Evolutionary conservation across 2,113 vertebrate species (phyloP), one percentile per base, ranked within the genome.

Genomic region (Puma concolor): DNA sequence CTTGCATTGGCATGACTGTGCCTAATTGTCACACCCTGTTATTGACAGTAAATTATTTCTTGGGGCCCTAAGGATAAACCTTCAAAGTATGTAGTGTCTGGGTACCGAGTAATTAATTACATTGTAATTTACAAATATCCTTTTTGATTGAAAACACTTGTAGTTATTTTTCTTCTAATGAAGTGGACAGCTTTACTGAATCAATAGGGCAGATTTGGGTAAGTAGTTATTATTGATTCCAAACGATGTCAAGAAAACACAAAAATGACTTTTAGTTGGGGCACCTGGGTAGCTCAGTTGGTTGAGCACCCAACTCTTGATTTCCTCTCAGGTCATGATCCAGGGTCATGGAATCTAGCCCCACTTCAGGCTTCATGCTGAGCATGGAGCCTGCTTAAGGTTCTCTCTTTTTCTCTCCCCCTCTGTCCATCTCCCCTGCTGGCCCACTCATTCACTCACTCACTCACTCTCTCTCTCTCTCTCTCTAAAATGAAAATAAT

Each of bases 61-160:
- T 15, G n/a, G 57, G 54, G 57, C 14, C 74, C 72, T 52, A 76
- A 84, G n/a, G 41, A 96, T 16, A 66, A 72, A 79, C 72, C 82
- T 82, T 85, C 48, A 13, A 89, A 92, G 82, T 67, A 82, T 71
- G 85, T 79, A 79, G 31, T 69, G 60, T 86, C 91, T 90, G 63
- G 48, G 21, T 54, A 76, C 44, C 77, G 23, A 89, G 33, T 38
- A 92, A 87, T 87, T 86, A 93, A 76, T 88, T 66, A 87, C 38
- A 66, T 33, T 60, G 11, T 31, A 50, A 92, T 50, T 72, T 69
- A 76, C n/a, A 92, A 76, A 36, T 71, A 86, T 92, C 14, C 63
- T 88, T 95, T 88, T 69, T 67, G 48, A 92, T 23, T 25, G 48
- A 76, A 80, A 92, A 4, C 48, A 64, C 72, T 93, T 88, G 25